Conservation (phyloP, 2,113 vertebrate genomes). For the Osmerus mordax region DNA sequence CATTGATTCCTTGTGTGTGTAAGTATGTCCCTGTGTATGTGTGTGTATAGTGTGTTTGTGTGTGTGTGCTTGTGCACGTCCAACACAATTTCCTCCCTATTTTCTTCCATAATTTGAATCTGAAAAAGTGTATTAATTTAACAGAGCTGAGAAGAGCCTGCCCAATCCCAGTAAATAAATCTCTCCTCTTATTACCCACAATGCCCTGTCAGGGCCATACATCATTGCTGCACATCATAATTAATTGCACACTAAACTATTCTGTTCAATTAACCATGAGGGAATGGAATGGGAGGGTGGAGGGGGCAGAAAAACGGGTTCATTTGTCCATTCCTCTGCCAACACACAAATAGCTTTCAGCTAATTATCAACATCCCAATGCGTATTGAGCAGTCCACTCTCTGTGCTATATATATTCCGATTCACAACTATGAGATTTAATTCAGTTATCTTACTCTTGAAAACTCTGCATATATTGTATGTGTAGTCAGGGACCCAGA, state of each 20-base stretch:
- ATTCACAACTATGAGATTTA: too few species aligned
- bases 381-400: slow-evolving; percentile 13
- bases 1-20: slow-evolving; percentile 65
- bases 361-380: slow-evolving; percentile 18
- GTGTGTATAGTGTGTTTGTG: slow-evolving; percentile 34
- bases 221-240: slow-evolving; percentile 76
- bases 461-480: slow-evolving; percentile 42
- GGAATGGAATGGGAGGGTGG: slow-evolving; percentile 40
- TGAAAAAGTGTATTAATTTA: slow-evolving; percentile 76
- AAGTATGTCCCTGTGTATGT: slow-evolving; percentile 28
- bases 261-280: slow-evolving; percentile 74
- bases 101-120: slow-evolving; percentile 76
- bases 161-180: slow-evolving; percentile 73
- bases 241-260: slow-evolving; percentile 77
- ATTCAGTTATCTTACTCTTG: background rate
- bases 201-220: slow-evolving; percentile 72
- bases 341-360: slow-evolving; percentile 30
- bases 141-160: slow-evolving; percentile 58
- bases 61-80: slow-evolving; percentile 31
- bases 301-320: slow-evolving; percentile 8
- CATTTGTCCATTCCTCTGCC: slow-evolving; percentile 32
- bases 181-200: slow-evolving; percentile 74
- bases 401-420: slow-evolving; percentile 4
- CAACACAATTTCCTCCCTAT: slow-evolving; percentile 75
- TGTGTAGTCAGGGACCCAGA: slow-evolving; percentile 43